Percentiles rank a stretch among this genome's conserved stretches.
These are phyloP conservation scores for Hydrotaea diabolus DNA, from an alignment of 2,888 invertebrate genomes.

Conservation along the genomic window DNA sequence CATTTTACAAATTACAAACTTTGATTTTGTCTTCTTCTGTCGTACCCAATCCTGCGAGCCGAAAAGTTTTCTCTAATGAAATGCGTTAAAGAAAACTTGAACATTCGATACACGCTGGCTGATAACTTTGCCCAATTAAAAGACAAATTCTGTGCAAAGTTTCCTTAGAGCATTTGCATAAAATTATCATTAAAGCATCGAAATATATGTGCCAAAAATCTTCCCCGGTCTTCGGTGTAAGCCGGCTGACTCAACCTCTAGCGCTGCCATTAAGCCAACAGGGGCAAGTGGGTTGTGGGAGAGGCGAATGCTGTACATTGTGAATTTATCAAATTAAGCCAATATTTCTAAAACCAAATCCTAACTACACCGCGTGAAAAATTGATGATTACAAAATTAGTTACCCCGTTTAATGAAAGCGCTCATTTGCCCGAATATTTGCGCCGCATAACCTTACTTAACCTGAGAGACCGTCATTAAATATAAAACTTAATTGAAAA, in stretches of 20 bases:
- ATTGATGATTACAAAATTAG: slow-evolving; percentile 3
- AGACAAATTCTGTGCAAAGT: neutral
- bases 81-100: neutral
- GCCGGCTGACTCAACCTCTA: neutral
- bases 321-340: slow-evolving; percentile 1
- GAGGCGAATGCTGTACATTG: neutral
- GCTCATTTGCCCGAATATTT: neutral
- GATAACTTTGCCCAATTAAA: neutral
- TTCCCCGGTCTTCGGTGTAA: no score
- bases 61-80: neutral
- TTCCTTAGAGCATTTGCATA: neutral
- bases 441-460: neutral
- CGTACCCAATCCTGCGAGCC: neutral
- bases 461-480: slow-evolving; percentile 11
- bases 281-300: no score
- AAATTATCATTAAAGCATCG: neutral
- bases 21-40: neutral
- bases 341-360: neutral
- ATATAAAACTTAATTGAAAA: slow-evolving; percentile 26
- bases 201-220: neutral
- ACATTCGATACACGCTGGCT: neutral
- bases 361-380: neutral
- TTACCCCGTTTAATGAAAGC: neutral
- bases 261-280: no score
- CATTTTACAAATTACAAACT: neutral